Conservation (phyloP, 2,113 vertebrate genomes). For the Neotragus moschatus region DNA sequence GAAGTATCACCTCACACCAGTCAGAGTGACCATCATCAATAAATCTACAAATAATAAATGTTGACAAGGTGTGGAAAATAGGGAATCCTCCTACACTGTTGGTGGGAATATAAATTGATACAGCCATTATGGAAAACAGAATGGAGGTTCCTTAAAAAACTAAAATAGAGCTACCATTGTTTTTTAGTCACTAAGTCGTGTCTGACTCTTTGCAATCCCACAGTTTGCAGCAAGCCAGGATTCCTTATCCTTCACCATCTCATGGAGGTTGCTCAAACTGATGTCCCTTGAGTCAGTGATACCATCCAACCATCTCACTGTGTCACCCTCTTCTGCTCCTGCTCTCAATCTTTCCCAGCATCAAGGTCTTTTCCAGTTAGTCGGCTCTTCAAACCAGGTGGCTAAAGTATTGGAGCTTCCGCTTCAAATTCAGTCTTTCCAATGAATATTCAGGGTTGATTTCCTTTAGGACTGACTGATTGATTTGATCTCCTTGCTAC, state of each 20-base stretch:
- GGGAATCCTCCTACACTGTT: neutral
- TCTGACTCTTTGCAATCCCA: neutral
- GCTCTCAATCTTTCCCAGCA: neutral
- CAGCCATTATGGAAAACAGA: neutral
- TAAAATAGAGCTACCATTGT: neutral
- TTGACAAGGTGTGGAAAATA: neutral
- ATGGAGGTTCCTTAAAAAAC: neutral
- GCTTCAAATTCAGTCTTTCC: neutral
- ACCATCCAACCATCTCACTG: neutral
- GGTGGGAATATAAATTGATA: too few relatives aligned
- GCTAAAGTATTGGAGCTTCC: neutral
- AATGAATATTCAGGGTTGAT: neutral
- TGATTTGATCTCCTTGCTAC: neutral
- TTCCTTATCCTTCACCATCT: neutral
- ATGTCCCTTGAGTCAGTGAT: neutral
- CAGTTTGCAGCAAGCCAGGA: neutral
- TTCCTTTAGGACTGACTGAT: neutral
- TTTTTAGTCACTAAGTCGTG: neutral
- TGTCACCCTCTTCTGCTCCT: neutral
- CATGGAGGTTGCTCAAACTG: neutral
- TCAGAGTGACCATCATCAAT: neutral
- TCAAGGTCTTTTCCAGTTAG: neutral
- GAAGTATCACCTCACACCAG: neutral
- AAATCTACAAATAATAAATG: neutral
- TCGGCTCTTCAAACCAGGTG: neutral